A percentile compares a stretch with the other conserved stretches of the same genome.
Evolutionary conservation across 2,113 vertebrate genomes (phyloP).

Genomic region (Trochalopteron elliotii): DNA sequence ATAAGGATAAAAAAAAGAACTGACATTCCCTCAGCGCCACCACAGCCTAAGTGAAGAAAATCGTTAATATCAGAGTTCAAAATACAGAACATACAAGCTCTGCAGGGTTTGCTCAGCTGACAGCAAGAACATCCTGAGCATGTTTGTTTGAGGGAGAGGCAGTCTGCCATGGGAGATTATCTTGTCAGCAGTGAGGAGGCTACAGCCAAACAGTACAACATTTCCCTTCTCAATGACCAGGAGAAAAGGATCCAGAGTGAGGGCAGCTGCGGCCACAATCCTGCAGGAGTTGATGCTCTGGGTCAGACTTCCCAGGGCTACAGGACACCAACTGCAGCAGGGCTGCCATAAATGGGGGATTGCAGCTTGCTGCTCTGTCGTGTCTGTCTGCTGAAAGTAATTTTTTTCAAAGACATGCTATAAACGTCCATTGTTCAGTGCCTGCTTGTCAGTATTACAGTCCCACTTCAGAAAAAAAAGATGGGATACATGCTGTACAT

Average conservation of each 20-base stretch:
- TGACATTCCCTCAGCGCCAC: neutral
- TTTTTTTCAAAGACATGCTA: neutral
- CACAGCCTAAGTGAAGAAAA: neutral
- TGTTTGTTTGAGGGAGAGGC: neutral
- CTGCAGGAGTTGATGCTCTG: neutral
- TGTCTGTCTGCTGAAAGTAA: neutral
- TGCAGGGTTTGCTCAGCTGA: neutral
- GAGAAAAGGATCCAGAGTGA: neutral
- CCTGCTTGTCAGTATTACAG: neutral
- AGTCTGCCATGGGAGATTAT: neutral
- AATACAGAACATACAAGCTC: neutral
- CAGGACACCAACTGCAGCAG: neutral
- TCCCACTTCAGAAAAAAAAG: neutral
- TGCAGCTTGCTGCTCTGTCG: neutral
- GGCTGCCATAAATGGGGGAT: neutral
- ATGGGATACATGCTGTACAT: accelerated
- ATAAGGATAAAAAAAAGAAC: neutral
- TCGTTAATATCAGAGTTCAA: neutral
- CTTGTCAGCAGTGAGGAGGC: neutral
- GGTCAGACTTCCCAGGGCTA: neutral
- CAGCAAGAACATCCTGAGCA: neutral
- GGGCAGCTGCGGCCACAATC: neutral
- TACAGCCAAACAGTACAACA: neutral
- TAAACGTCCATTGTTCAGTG: neutral
- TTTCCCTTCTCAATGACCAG: neutral